These are phyloP conservation scores for Cephus cinctus DNA, from an alignment of 1,140 invertebrate species.

Conservation along the genomic window DNA sequence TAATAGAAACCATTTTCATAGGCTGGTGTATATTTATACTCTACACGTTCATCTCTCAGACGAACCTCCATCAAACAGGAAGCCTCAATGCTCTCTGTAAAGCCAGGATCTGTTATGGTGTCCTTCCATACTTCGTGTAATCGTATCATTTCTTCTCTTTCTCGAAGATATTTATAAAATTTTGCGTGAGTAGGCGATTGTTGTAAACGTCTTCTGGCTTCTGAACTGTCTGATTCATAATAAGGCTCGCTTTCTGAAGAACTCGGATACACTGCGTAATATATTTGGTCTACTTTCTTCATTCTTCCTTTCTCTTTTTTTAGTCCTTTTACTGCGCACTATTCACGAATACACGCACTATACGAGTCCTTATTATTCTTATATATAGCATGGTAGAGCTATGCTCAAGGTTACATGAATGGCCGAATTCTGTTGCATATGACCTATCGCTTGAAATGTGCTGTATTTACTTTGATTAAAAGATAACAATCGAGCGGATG, in stretches of 20 bases:
- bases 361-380: no score
- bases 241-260: background rate
- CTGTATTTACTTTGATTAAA: no score
- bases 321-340: no score
- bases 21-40: slow-evolving; percentile 1
- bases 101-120: background rate
- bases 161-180: background rate
- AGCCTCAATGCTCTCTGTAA: background rate
- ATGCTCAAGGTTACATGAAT: no score
- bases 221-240: slow-evolving; percentile 11
- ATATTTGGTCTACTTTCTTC: background rate
- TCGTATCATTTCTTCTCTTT: background rate
- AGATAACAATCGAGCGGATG: no score
- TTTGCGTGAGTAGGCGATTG: background rate
- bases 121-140: slow-evolving; percentile 1
- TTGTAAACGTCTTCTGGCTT: background rate
- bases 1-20: background rate
- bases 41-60: background rate
- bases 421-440: no score
- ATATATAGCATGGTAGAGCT: no score
- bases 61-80: background rate
- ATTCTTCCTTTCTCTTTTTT: background rate
- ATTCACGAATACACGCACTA: no score
- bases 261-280: slow-evolving; percentile 5
- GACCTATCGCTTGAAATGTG: no score